Conservation (phyloP, 2,113 vertebrate genomes). For the Amphiprion ocellaris region DNA sequence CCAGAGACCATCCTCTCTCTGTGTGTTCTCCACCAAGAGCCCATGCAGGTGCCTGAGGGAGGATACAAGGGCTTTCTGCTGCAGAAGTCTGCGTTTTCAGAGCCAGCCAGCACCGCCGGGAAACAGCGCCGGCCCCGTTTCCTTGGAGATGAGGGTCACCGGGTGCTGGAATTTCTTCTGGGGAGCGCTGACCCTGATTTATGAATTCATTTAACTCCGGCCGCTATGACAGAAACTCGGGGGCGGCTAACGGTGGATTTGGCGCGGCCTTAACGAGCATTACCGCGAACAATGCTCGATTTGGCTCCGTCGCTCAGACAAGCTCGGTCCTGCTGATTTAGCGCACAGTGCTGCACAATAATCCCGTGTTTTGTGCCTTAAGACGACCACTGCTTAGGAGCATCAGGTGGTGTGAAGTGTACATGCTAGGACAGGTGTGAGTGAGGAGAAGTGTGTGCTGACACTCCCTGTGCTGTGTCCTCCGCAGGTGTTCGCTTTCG, state of each 20-base stretch:
- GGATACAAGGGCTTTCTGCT: constrained; percentile 66
- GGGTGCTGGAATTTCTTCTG: constrained; percentile 80
- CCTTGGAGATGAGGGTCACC: constrained; percentile 76
- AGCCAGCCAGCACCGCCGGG: constrained; percentile 54
- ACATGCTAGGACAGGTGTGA: constrained; percentile 62
- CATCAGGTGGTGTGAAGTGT: constrained; percentile 30
- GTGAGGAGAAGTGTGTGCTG: constrained; percentile 34
- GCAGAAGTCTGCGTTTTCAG: constrained; percentile 49
- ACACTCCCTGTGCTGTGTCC: constrained; percentile 50
- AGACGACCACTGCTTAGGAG: constrained; percentile 9
- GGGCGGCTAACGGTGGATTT: constrained; percentile 54
- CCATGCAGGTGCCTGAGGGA: constrained; percentile 63
- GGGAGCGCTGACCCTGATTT: constrained; percentile 82
- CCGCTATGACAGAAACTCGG: constrained; percentile 54
- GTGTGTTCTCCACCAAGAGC: constrained; percentile 40
- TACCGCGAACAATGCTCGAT: constrained; percentile 51
- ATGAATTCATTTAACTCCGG: constrained; percentile 80
- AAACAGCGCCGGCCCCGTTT: constrained; percentile 63
- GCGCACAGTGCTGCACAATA: constrained; percentile 21
- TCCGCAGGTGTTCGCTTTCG: constrained; percentile 96
- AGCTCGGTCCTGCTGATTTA: constrained; percentile 65
- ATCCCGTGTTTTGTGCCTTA: constrained; percentile 16
- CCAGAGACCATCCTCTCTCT: constrained; percentile 55
- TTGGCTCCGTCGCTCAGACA: constrained; percentile 60
- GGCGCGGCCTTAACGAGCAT: constrained; percentile 45